Base-by-base conservation (phyloP, 2,113 vertebrate species). In the Megaptera novaeangliae region DNA sequence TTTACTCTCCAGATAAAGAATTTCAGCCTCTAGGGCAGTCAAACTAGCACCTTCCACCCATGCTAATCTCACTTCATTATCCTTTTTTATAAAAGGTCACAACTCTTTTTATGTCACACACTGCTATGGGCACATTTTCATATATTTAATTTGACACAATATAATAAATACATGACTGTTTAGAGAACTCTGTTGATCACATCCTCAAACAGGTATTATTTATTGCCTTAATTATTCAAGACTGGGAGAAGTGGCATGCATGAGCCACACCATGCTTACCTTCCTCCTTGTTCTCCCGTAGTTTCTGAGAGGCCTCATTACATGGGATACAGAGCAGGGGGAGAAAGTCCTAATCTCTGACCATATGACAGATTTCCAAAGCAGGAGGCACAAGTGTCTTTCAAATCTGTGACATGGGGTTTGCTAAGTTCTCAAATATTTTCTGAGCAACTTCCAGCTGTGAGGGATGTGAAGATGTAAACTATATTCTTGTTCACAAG, bases 11-110 rank as follows among this genome's bases (percentile, higher is more conserved):
- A 86, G 94, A 97, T 96, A 94, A 96, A 96, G 59, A 83, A 96
- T 92, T 97, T 95, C 78, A 95, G 89, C 83, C 95, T 95, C 49
- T 11, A 88, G 87, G 88, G 92, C 80, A 95, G 59, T 90, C 57
- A 91, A 6, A 92, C 72, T 61, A 88, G 61, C 85, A 88, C 87
- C 81, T 97, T 97, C 71, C 31, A 85, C 64, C 75, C 88, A 96
- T 91, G 95, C 77, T 97, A 96, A 93, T 97, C 88, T 96, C 81
- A 91, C 55, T 92, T 97, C 89, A 92, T 97, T 98, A 97, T 94
- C 59, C 72, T 89, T 96, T 95, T 93, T 49, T 31, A 61, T 80
- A 87, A 95, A 97, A 97, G 96, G 95, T 97, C 92, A 89, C 92
- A 81, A 82, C 66, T 92, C 84, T 89, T 88, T 96, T 87, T 95